Evolutionary conservation across 2,888 invertebrate species (phyloP), one percentile per base, ranked within the genome.

Genomic region (Stegana nigrithorax): DNA sequence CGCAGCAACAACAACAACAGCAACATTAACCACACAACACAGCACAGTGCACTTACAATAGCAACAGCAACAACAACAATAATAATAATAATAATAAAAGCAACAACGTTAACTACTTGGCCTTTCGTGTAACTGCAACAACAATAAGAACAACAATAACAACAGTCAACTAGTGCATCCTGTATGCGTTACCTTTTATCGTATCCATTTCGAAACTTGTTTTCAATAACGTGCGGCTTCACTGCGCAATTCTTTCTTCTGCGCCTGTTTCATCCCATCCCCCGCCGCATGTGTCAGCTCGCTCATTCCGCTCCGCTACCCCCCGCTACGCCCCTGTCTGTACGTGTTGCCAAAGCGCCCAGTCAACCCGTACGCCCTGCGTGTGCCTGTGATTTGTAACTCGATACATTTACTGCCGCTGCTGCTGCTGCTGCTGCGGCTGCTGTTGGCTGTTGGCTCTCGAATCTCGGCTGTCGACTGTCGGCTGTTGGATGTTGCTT

Each of bases 191-290:
- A n/a, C 45, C 45, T 45, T 78, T 76, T 76, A 74, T 79, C 75
- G 76, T 75, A 78, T 75, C 77, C 75, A 75, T 75, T 55, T 75
- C 73, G 75, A 76, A 76, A 76, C 76, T 79, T 77, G 76, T 76
- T 76, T 71, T 21, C 21, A 4, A 63, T 63, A 59, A 65, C 60
- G 32, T 65, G 59, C 59, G 44, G 57, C 53, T 26, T 60, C 26
- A 17, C 25, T 23, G 45, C 12, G 4, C 32, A 1, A 32, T n/a
- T n/a, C 8, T 32, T n/a, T 2, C 21, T 12, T 23, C 32, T 53
- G 44, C n/a, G 19, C 10, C 32, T 26, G 27, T 14, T 27, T 25
- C 42, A 21, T n/a, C 14, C 26, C 39, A 27, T 12, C 27, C 36
- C 45, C 29, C n/a, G n/a, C n/a, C n/a, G n/a, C n/a, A n/a, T n/a